These are phyloP conservation scores for Lepus americanus DNA, from an alignment of 2,113 vertebrate species.

Conservation along the genomic window DNA sequence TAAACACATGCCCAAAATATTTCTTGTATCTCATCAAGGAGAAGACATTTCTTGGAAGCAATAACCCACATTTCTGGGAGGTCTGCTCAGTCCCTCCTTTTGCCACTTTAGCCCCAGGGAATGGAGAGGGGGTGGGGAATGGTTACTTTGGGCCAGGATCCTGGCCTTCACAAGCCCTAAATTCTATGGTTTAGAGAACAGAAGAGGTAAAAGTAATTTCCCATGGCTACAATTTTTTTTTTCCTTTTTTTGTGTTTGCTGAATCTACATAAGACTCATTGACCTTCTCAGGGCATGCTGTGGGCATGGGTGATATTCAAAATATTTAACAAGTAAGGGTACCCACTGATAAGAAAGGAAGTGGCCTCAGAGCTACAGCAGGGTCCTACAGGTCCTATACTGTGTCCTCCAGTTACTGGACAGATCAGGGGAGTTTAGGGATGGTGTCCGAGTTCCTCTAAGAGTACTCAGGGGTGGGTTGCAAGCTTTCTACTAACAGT, in stretches of 20 bases:
- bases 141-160: neutral
- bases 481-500: neutral
- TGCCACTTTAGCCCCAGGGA: neutral
- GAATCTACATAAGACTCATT: neutral
- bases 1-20: neutral
- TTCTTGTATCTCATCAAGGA: conserved; percentile 21
- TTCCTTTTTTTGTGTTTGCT: neutral
- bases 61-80: neutral
- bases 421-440: neutral
- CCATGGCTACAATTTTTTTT: neutral
- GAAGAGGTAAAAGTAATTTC: neutral
- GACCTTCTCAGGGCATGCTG: neutral
- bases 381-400: neutral
- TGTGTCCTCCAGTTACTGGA: neutral
- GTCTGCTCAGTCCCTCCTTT: neutral
- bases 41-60: conserved; percentile 8
- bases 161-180: neutral
- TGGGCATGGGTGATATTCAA: neutral
- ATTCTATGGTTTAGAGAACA: neutral
- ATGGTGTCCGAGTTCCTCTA: neutral
- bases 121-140: neutral
- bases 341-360: neutral
- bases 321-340: neutral
- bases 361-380: neutral
- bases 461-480: neutral